These are phyloP conservation scores for Hypomecis punctinalis DNA, from an alignment of 2,888 invertebrate genomes.

Conservation along the genomic window DNA sequence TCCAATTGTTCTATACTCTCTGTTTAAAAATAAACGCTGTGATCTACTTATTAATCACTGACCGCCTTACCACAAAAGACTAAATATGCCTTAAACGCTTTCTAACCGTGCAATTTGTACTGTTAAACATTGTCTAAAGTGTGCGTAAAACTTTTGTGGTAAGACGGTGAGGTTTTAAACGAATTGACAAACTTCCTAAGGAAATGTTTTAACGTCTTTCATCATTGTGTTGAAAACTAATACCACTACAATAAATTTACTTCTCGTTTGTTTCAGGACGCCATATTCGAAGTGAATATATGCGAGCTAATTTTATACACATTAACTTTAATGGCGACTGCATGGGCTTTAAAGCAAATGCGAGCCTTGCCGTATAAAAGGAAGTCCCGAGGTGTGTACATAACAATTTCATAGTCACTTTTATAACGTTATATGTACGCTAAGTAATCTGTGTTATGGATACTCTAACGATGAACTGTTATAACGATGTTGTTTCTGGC, in stretches of 20 bases:
- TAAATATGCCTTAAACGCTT: too few relatives aligned
- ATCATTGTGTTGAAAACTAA: too few relatives aligned
- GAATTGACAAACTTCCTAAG: too few relatives aligned
- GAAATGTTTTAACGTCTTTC: too few relatives aligned
- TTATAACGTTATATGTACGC: constrained; percentile 25
- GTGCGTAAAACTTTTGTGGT: too few relatives aligned
- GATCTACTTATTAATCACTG: not conserved
- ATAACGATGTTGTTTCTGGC: constrained; percentile 7
- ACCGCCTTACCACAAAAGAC: too few relatives aligned
- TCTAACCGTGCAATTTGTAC: too few relatives aligned
- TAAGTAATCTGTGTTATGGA: constrained; percentile 9
- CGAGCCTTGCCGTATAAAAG: constrained; percentile 88
- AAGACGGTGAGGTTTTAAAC: too few relatives aligned
- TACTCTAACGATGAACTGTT: constrained; percentile 20
- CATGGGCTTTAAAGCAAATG: constrained; percentile 88
- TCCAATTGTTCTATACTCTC: too few relatives aligned
- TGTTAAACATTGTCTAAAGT: too few relatives aligned
- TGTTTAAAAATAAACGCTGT: not conserved
- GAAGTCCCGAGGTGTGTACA: constrained; percentile 77
- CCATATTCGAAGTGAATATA: constrained; percentile 90
- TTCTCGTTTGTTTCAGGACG: constrained; percentile 70
- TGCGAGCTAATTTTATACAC: constrained; percentile 91
- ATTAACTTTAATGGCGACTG: constrained; percentile 86
- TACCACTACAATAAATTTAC: too few relatives aligned
- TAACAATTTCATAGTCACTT: constrained; percentile 31